Evolutionary conservation across 2,888 invertebrate species (phyloP), one percentile per base, ranked within the genome.

Genomic region (Troides oblongomaculatus): DNA sequence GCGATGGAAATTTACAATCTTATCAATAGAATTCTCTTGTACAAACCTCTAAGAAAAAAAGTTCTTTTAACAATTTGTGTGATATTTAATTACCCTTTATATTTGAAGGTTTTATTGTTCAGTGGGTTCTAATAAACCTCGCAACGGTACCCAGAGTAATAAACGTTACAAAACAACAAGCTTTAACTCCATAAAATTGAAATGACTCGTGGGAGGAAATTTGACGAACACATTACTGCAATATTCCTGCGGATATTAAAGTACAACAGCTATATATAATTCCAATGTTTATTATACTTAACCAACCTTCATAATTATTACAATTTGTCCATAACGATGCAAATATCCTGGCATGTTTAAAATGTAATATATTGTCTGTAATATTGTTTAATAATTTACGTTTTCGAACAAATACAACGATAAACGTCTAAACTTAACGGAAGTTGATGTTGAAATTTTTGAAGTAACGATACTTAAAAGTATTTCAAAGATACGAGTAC

Each of bases 181-280:
- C 63, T 60, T 25, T 61, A 50, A 53, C 62, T 61, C 58, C 25
- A 73, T 68, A 70, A 71, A 74, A 74, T 71, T 69, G 68, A 72
- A 75, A 73, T 67, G 73, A 69, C 68, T 66, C 66, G 46, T 62
- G 56, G 66, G 71, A 73, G 73, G 72, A 76, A 76, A 76, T 75
- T 76, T 72, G 69, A 74, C 65, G 72, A 68, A 71, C 71, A 70
- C 72, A 62, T 69, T 72, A 25, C 62, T 60, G 59, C 71, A 72
- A 73, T 70, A 73, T 74, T 74, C 69, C 68, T 69, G 69, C 75
- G 76, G 74, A 74, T 74, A 75, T 77, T 75, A 77, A 77, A 75
- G 75, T 75, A 71, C 70, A 74, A 74, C 70, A 71, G 69, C 69
- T 68, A 72, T 64, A 71, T 72, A 73, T 75, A 74, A 74, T 76